Conservation (phyloP, 2,113 vertebrate genomes). For the Chionodraco myersi region DNA sequence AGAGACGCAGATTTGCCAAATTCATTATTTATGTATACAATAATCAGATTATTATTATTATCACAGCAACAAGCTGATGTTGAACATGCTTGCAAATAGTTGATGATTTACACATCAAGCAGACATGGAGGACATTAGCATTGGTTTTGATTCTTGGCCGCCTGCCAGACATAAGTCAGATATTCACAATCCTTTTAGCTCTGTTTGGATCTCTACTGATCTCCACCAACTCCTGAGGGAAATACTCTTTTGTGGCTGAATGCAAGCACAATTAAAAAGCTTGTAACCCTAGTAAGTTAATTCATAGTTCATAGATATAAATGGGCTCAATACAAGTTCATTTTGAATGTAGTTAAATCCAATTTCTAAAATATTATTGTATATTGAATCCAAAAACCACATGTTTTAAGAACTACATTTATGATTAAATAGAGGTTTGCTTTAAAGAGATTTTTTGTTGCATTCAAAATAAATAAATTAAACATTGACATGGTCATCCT, state of each 20-base stretch:
- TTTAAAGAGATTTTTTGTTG: not conserved
- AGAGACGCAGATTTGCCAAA: conserved; percentile 11
- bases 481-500: too few relatives aligned
- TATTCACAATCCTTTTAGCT: not conserved
- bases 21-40: not conserved
- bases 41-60: not conserved
- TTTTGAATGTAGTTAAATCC: not conserved
- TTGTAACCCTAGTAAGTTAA: not conserved
- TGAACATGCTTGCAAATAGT: not conserved
- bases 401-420: too few relatives aligned
- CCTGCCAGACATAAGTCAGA: not conserved
- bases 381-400: too few relatives aligned
- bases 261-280: not conserved
- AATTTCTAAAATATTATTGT: not conserved
- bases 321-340: not conserved
- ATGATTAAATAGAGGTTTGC: too few relatives aligned
- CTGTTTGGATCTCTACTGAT: not conserved
- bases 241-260: not conserved
- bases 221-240: not conserved
- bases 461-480: too few relatives aligned
- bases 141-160: not conserved
- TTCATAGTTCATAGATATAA: not conserved
- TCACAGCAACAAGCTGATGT: not conserved
- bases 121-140: not conserved
- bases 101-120: not conserved